phyloP scores from a whole-genome alignment of 2,888 invertebrate species.

The Rhabditophanes sp. region DNA sequence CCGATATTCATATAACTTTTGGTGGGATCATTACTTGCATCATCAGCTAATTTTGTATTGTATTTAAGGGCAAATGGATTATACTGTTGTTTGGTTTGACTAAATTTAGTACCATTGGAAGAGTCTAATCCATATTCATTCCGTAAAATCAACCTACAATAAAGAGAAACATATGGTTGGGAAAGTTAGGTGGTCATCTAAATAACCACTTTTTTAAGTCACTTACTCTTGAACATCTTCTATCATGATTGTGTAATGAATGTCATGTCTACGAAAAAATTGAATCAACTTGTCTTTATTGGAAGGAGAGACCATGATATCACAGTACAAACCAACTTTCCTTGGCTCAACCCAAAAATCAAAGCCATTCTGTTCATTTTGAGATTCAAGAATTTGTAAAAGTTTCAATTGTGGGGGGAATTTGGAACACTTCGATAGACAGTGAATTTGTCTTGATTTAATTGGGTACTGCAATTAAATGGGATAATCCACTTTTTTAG shows the following conservation, averaged over 20 bases:
- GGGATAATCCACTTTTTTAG: no score
- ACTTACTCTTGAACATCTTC: conserved; percentile 31
- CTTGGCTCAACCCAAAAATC: no score
- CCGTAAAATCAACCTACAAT: not conserved
- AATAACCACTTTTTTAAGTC: not conserved
- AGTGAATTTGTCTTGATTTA: no score
- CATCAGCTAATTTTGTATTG: conserved; percentile 1
- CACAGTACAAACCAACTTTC: no score
- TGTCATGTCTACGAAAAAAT: conserved; percentile 11
- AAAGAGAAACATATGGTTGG: conserved; percentile 1
- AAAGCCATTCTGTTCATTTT: no score
- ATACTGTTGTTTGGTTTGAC: no score
- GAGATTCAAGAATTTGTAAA: no score
- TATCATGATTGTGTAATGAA: conserved; percentile 21
- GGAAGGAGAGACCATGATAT: conserved; percentile 22
- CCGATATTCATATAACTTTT: conserved; percentile 17
- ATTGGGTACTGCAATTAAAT: no score
- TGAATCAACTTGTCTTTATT: conserved; percentile 6
- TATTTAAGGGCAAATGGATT: no score
- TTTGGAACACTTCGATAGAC: no score
- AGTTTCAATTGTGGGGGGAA: no score
- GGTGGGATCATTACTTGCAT: conserved; percentile 8
- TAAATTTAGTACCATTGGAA: conserved; percentile 10
- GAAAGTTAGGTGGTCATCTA: no score
- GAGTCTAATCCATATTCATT: conserved; percentile 12